Percentiles rank a stretch among this genome's conserved stretches.
phyloP scores from a whole-genome alignment of 2,113 vertebrate species.

The Caranx ignobilis region DNA sequence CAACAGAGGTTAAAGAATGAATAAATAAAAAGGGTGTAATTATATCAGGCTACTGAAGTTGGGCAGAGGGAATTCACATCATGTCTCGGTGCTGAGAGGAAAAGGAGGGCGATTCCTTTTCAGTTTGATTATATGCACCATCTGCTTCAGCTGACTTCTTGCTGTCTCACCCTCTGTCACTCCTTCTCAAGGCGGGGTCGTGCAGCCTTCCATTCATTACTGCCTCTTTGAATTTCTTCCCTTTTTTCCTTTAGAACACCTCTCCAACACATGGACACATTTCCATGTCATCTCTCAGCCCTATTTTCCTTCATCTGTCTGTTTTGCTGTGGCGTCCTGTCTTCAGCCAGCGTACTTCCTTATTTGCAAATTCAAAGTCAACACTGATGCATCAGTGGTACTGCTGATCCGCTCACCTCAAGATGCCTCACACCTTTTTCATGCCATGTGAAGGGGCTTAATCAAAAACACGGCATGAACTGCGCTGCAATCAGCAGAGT shows the following conservation, averaged over 20 bases:
- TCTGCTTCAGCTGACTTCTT: slow-evolving; percentile 31
- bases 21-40: slow-evolving; percentile 31
- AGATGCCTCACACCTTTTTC: slow-evolving; percentile 52
- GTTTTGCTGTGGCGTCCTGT: slow-evolving; percentile 21
- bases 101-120: slow-evolving; percentile 12
- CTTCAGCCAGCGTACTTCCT: slow-evolving; percentile 28
- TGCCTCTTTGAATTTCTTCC: slow-evolving; percentile 12
- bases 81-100: background rate
- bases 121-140: slow-evolving; percentile 35
- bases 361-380: slow-evolving; percentile 45
- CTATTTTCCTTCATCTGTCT: background rate
- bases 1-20: slow-evolving; percentile 29
- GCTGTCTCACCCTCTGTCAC: slow-evolving; percentile 28
- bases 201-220: slow-evolving; percentile 23
- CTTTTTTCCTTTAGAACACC: background rate
- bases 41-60: background rate
- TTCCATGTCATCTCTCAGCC: background rate
- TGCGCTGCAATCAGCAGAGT: slow-evolving; percentile 56
- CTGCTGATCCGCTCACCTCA: slow-evolving; percentile 34
- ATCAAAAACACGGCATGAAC: slow-evolving; percentile 60
- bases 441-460: slow-evolving; percentile 31
- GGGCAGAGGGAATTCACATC: slow-evolving; percentile 20
- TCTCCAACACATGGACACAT: background rate
- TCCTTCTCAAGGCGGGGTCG: slow-evolving; percentile 30
- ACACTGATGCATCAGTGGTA: slow-evolving; percentile 8